A percentile compares a stretch with the other conserved stretches of the same genome.
phyloP scores from a whole-genome alignment of 1,140 invertebrate species.

The Octopus bimaculoides region DNA sequence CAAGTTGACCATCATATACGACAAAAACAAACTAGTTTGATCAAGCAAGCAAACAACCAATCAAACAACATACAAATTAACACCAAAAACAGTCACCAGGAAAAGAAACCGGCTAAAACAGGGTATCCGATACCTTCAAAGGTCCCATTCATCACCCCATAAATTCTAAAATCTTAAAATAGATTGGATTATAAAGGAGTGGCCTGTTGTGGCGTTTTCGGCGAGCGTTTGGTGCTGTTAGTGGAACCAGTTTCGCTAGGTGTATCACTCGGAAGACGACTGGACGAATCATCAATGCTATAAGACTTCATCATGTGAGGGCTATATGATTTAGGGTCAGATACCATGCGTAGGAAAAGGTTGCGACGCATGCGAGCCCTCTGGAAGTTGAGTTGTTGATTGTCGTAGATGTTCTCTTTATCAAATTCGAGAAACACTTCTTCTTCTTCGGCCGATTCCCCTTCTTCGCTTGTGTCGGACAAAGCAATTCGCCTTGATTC shows the following conservation, averaged over 20 bases:
- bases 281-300: slow-evolving; percentile 21
- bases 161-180: too few species aligned
- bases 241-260: background rate
- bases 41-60: too few species aligned
- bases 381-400: slow-evolving; percentile 41
- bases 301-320: slow-evolving; percentile 64
- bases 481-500: slow-evolving; percentile 25
- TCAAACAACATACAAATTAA: too few species aligned
- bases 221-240: background rate
- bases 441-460: slow-evolving; percentile 13
- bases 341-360: slow-evolving; percentile 93
- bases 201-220: background rate
- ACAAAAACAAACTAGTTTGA: too few species aligned
- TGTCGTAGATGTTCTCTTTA: slow-evolving; percentile 45
- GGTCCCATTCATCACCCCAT: too few species aligned
- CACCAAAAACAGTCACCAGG: too few species aligned
- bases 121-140: too few species aligned
- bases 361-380: slow-evolving; percentile 64
- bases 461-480: slow-evolving; percentile 16
- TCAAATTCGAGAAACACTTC: slow-evolving; percentile 39
- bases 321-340: slow-evolving; percentile 93
- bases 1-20: too few species aligned
- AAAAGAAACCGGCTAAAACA: too few species aligned
- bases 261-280: slow-evolving; percentile 1
- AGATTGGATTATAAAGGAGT: background rate